Evolutionary conservation across 64 coral and sea anemone species (phyloP).

Genomic region (Stylophora pistillata): DNA sequence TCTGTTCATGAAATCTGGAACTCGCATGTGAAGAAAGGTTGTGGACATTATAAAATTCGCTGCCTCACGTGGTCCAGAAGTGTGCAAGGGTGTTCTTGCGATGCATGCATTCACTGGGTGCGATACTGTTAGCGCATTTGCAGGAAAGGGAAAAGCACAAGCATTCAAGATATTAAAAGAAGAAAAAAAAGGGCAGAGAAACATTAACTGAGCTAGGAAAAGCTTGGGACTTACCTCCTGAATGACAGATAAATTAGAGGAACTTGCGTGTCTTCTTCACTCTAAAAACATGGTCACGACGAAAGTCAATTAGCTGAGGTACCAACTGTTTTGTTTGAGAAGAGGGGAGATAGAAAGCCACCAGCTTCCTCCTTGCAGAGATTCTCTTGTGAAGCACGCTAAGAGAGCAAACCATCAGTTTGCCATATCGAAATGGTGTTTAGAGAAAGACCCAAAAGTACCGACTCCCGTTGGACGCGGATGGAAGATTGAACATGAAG

Average conservation of each 20-base stretch:
- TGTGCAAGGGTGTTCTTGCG: conserved; percentile 34
- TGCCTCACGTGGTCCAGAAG: not conserved
- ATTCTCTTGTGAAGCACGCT: conserved; percentile 54
- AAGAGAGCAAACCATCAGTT: conserved; percentile 56
- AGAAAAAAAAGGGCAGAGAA: conserved; percentile 4
- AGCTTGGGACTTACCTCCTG: conserved; percentile 28
- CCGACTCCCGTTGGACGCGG: conserved; percentile 40
- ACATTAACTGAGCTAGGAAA: conserved; percentile 33
- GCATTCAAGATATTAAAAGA: conserved; percentile 40
- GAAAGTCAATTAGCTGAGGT: conserved; percentile 46
- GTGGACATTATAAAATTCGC: conserved; percentile 42
- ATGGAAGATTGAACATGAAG: conserved; percentile 38
- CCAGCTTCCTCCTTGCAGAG: conserved; percentile 50
- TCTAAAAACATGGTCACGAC: conserved; percentile 8
- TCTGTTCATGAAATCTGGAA: conserved; percentile 53
- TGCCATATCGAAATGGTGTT: conserved; percentile 27
- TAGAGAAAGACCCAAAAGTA: conserved; percentile 18
- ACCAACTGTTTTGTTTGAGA: conserved; percentile 57
- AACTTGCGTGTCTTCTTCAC: conserved; percentile 31
- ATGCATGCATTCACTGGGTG: conserved; percentile 60
- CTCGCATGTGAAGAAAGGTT: not conserved
- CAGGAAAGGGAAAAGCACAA: conserved; percentile 61
- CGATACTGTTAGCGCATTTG: conserved; percentile 50
- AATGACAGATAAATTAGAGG: conserved; percentile 39
- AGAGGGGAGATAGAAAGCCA: conserved; percentile 49